phyloP scores from a whole-genome alignment of 2,113 vertebrate genomes.

The Coregonus clupeaformis region DNA sequence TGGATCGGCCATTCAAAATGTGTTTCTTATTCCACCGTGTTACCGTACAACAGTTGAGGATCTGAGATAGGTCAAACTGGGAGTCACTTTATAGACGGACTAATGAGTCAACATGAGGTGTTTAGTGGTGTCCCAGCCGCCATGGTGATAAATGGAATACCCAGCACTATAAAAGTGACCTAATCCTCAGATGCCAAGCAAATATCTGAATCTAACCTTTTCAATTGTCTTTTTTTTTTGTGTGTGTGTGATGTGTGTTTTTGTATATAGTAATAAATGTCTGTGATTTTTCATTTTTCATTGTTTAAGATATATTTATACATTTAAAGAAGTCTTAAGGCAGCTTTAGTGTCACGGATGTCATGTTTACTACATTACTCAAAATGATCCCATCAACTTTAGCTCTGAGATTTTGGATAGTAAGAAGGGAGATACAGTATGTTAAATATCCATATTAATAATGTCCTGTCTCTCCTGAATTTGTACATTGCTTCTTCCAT shows the following conservation, averaged over 20 bases:
- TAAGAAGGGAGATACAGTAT: too few species aligned
- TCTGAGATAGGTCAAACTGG: too few species aligned
- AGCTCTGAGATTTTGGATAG: too few species aligned
- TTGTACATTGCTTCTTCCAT: too few species aligned
- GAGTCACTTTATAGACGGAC: too few species aligned
- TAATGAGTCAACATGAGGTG: too few species aligned
- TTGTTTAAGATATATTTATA: constrained; percentile 76
- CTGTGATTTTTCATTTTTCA: constrained; percentile 56
- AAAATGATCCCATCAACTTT: too few species aligned
- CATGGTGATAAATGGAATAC: constrained; percentile 16
- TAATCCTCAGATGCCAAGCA: constrained; percentile 2
- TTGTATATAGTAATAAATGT: constrained; percentile 69
- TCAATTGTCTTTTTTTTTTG: background rate
- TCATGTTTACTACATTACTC: too few species aligned
- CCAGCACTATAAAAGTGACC: constrained; percentile 5
- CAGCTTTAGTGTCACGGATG: constrained; percentile 59
- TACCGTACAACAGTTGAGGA: background rate
- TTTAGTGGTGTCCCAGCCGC: background rate
- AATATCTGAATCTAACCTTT: constrained; percentile 69
- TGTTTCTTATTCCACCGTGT: constrained; percentile 6
- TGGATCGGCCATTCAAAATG: constrained; percentile 41
- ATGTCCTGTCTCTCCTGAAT: too few species aligned
- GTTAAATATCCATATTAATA: too few species aligned
- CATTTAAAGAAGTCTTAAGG: constrained; percentile 83
- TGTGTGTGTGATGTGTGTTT: constrained; percentile 48